Percentiles rank a stretch among this genome's conserved stretches.
Conservation (phyloP, 2,113 vertebrate genomes). For the Colius striatus region DNA sequence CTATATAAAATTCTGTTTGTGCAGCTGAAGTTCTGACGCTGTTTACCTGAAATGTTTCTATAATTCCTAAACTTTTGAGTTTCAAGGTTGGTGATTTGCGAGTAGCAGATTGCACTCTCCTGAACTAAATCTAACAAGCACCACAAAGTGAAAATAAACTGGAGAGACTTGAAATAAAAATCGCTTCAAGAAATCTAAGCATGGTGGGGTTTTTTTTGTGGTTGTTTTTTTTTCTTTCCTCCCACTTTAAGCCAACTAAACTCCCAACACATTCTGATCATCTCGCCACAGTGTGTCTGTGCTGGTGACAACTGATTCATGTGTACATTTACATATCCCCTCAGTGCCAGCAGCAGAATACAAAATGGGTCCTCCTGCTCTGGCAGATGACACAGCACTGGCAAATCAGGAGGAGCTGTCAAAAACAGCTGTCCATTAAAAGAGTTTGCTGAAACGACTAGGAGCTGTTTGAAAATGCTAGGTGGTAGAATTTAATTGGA, state of each 20-base stretch:
- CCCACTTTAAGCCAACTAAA: constrained; percentile 76
- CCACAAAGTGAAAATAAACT: constrained; percentile 72
- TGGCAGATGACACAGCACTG: constrained; percentile 90
- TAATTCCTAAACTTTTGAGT: constrained; percentile 55
- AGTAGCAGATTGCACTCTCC: constrained; percentile 71
- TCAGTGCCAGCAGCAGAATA: constrained; percentile 89
- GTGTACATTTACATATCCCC: constrained; percentile 93
- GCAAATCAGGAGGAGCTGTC: constrained; percentile 96
- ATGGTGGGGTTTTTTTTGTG: not conserved
- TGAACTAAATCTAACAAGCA: constrained; percentile 72
- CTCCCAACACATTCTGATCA: constrained; percentile 82
- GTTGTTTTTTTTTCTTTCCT: not conserved
- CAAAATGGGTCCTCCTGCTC: constrained; percentile 88
- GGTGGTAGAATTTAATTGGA: constrained; percentile 85
- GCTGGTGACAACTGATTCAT: constrained; percentile 97
- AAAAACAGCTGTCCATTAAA: constrained; percentile 94
- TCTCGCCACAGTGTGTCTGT: constrained; percentile 87
- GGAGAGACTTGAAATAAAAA: constrained; percentile 71
- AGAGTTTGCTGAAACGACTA: constrained; percentile 78
- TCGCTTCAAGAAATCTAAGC: constrained; percentile 74
- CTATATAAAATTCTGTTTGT: constrained; percentile 12
- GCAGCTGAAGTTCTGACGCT: not conserved
- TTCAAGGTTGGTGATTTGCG: constrained; percentile 62
- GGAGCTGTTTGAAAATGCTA: constrained; percentile 81
- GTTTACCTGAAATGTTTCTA: constrained; percentile 62